Base-by-base conservation (phyloP, 2,113 vertebrate species). In the Scytalopus superciliaris region DNA sequence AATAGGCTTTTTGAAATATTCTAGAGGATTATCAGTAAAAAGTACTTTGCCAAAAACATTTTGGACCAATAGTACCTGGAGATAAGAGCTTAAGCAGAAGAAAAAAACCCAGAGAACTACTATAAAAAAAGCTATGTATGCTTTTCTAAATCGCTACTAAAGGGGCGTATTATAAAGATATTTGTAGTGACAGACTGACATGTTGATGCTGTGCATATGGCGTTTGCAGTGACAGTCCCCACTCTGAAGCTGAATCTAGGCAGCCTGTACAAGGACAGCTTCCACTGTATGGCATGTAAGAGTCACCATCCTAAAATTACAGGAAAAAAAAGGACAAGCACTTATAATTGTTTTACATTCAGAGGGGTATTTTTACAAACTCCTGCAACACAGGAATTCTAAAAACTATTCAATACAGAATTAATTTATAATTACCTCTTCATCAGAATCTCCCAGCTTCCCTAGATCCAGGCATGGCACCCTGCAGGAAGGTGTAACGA, bases 391-490 rank as follows among this genome's bases (percentile, higher is more conserved):
- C 8, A 18, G 12, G 13, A 95, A 59, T 75, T 70, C 21, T 68
- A 57, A 87, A 84, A 83, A 60, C 39, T 53, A 76, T 88, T 28
- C 50, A 53, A 64, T 60, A 86, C 23, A 91, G 80, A 84, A 56
- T 42, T 66, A 78, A 55, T 63, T 87, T 94, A 90, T 49, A 88
- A 49, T 97, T 98, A 98, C 98, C 98, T 98, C 98, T 81, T 98
- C 98, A 80, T 97, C 98, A 77, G 98, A 98, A 91, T 97, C 97
- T 94, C 91, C 50, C 68, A 98, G 97, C 31, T 84, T 98, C 73
- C 95, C 82, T 73, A 98, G 96, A 91, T 98, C 98, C 87, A 98
- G 97, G 56, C 69, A 97, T 23, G 98, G 98, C 37, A 98, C 97
- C 75, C 98, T 98, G 93, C 42, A 98, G 93, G 49, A 96, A 94